Conservation (phyloP, 1,140 invertebrate species). For the Alviniconcha marisindica region DNA sequence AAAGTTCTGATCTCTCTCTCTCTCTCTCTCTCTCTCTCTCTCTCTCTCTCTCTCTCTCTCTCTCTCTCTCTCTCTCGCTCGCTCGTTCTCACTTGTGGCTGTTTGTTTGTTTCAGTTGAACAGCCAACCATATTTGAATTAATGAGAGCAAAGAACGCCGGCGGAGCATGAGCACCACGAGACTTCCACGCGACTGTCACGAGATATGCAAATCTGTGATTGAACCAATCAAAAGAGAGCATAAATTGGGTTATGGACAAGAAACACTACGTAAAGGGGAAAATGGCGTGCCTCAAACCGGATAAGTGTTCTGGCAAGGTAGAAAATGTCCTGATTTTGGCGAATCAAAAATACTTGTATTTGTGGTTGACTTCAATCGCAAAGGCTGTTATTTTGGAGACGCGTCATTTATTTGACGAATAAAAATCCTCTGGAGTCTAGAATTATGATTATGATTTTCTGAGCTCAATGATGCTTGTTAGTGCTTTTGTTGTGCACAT, state of each 20-base stretch:
- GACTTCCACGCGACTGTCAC: neutral
- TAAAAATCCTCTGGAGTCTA: too few species aligned
- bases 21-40: too few species aligned
- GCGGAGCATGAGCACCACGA: neutral
- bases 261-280: neutral
- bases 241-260: neutral
- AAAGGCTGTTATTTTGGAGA: neutral
- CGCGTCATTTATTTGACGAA: neutral
- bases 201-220: slow-evolving; percentile 20
- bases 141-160: neutral
- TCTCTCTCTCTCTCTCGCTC: neutral
- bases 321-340: neutral
- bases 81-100: too few species aligned
- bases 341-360: neutral
- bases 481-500: too few species aligned
- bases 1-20: too few species aligned
- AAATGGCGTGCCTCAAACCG: neutral
- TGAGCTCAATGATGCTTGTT: too few species aligned
- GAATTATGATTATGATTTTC: too few species aligned
- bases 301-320: neutral
- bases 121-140: neutral
- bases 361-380: neutral
- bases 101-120: neutral
- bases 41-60: neutral
- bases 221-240: neutral